These are phyloP conservation scores for Nowickia ferox DNA, from an alignment of 2,888 invertebrate species.

Conservation along the genomic window DNA sequence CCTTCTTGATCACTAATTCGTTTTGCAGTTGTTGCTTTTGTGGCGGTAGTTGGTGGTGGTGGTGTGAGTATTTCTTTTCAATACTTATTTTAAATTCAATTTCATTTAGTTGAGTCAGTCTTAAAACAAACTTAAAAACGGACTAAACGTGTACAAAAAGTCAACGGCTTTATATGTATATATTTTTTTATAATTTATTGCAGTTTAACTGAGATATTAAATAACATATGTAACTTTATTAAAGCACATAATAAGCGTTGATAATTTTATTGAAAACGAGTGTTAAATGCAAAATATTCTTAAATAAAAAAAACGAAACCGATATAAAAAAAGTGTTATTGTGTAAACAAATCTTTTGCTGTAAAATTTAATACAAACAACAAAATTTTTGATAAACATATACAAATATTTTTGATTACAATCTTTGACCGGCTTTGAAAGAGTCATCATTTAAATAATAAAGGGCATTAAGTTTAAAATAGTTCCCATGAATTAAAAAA, in stretches of 20 bases:
- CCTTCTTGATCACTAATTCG: constrained; percentile 55
- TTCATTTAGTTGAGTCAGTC: constrained; percentile 78
- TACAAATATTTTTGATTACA: constrained; percentile 13
- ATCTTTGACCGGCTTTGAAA: constrained; percentile 13
- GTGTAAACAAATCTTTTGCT: constrained; percentile 5
- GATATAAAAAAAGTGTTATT: constrained; percentile 16
- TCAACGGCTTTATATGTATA: constrained; percentile 41
- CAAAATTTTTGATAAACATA: constrained; percentile 14
- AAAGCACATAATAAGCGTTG: constrained; percentile 55
- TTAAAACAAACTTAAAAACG: constrained; percentile 76
- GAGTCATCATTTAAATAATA: background rate
- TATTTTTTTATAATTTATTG: constrained; percentile 4
- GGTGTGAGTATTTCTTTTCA: constrained; percentile 28
- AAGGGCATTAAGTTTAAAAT: background rate
- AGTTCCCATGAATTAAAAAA: background rate
- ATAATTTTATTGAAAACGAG: constrained; percentile 39
- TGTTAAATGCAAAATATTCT: constrained; percentile 15
- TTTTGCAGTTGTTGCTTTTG: constrained; percentile 35
- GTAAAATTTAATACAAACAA: background rate
- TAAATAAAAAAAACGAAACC: constrained; percentile 20
- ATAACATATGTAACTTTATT: constrained; percentile 45
- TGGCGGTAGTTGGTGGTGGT: constrained; percentile 5
- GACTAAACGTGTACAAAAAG: constrained; percentile 38
- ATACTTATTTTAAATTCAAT: constrained; percentile 52
- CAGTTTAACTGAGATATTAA: constrained; percentile 57